Evolutionary conservation across 2,113 vertebrate species (phyloP).

Genomic region (Seriola dumerili): DNA sequence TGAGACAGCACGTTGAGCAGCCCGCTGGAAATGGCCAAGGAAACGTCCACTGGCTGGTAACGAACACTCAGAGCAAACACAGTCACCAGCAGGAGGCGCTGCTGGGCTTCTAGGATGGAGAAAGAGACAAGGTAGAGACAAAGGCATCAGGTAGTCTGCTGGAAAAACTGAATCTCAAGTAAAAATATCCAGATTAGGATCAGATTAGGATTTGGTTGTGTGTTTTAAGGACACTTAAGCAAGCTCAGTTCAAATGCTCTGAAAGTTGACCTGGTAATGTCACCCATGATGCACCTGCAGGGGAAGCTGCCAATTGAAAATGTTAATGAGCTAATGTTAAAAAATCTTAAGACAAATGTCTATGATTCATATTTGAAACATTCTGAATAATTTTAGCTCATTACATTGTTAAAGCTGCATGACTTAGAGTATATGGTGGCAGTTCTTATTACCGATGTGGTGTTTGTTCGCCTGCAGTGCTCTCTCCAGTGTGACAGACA

Average conservation of each 20-base stretch:
- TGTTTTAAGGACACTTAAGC: not conserved
- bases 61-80: conserved; percentile 97
- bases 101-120: conserved; percentile 90
- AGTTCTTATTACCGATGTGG: conserved; percentile 88
- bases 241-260: not conserved
- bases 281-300: not conserved
- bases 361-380: not conserved
- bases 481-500: conserved; percentile 94
- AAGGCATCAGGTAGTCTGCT: not conserved
- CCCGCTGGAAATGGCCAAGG: conserved; percentile 95
- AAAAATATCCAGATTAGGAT: too few relatives aligned
- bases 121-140: not conserved
- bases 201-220: too few relatives aligned
- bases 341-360: not conserved
- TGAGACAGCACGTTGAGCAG: conserved; percentile 95
- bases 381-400: not conserved
- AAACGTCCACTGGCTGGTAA: conserved; percentile 97
- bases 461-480: conserved; percentile 97
- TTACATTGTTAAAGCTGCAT: not conserved
- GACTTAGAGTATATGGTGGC: not conserved
- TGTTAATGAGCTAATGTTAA: not conserved
- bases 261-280: too few relatives aligned
- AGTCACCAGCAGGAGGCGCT: conserved; percentile 96
- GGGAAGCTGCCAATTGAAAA: not conserved
- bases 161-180: too few relatives aligned